Conservation (phyloP, 2,797 vertebrate genomes). For the Yasuhikotakia modesta region DNA sequence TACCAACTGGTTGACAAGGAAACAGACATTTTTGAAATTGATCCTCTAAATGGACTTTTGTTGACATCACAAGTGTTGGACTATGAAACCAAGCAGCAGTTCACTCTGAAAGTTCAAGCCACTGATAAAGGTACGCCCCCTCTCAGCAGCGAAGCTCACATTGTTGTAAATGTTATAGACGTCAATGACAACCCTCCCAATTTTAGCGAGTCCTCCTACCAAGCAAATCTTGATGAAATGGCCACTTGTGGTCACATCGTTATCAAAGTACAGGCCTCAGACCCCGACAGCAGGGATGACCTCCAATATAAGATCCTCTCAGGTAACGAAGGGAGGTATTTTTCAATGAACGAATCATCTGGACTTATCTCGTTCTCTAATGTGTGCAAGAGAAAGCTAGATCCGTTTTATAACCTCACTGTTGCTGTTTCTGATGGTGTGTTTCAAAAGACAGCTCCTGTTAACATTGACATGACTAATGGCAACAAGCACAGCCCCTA, state of each 20-base stretch:
- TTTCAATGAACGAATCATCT: slow-evolving; percentile 90
- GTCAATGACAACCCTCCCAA: slow-evolving; percentile 94
- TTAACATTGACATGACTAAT: slow-evolving; percentile 92
- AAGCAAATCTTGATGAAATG: slow-evolving; percentile 88
- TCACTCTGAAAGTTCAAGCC: slow-evolving; percentile 84
- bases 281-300: slow-evolving; percentile 83
- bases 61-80: slow-evolving; percentile 84
- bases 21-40: slow-evolving; percentile 84
- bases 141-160: slow-evolving; percentile 80
- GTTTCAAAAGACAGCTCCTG: slow-evolving; percentile 90
- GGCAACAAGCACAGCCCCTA: slow-evolving; percentile 89
- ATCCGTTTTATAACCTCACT: slow-evolving; percentile 86
- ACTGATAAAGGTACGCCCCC: slow-evolving; percentile 83
- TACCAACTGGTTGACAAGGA: slow-evolving; percentile 82
- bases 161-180: slow-evolving; percentile 85
- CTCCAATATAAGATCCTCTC: slow-evolving; percentile 93
- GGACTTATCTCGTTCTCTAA: slow-evolving; percentile 94
- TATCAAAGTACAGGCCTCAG: slow-evolving; percentile 94
- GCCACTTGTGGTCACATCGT: slow-evolving; percentile 92
- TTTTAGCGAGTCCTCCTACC: slow-evolving; percentile 86
- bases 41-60: slow-evolving; percentile 83
- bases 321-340: slow-evolving; percentile 91
- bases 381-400: slow-evolving; percentile 87
- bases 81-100: slow-evolving; percentile 83
- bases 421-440: slow-evolving; percentile 95